A percentile compares a stretch with the other conserved stretches of the same genome.
Conservation (phyloP, 1,140 invertebrate species). For the Ostrea edulis region DNA sequence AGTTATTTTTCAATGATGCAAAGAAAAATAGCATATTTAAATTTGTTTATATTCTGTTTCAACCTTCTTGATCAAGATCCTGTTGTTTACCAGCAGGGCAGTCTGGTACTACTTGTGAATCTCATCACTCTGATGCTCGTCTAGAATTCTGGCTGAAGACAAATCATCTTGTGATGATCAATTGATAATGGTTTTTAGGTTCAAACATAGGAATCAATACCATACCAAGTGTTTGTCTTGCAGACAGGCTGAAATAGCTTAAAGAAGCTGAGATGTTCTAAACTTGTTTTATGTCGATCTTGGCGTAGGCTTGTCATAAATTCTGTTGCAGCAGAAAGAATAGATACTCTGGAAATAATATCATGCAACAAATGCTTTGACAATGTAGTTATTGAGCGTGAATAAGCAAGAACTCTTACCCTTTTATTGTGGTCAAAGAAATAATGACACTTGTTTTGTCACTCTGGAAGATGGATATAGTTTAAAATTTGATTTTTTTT, state of each 20-base stretch:
- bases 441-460: no score
- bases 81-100: not conserved
- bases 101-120: constrained; percentile 16
- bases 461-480: no score
- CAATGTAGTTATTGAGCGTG: no score
- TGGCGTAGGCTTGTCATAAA: not conserved
- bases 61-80: not conserved
- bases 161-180: constrained; percentile 30
- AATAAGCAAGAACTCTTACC: no score
- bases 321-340: not conserved
- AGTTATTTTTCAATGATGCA: not conserved
- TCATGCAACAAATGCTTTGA: no score
- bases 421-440: no score
- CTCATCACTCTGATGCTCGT: constrained; percentile 10
- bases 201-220: constrained; percentile 23
- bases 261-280: not conserved
- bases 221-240: constrained; percentile 26
- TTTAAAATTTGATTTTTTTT: no score
- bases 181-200: constrained; percentile 12
- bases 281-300: not conserved
- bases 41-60: not conserved
- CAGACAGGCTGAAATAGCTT: not conserved
- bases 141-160: constrained; percentile 5
- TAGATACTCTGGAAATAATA: not conserved
- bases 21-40: not conserved